Evolutionary conservation across 2,888 invertebrate genomes (phyloP), one percentile per base, ranked within the genome.

Genomic region (Chrysopilus asiliformis): DNA sequence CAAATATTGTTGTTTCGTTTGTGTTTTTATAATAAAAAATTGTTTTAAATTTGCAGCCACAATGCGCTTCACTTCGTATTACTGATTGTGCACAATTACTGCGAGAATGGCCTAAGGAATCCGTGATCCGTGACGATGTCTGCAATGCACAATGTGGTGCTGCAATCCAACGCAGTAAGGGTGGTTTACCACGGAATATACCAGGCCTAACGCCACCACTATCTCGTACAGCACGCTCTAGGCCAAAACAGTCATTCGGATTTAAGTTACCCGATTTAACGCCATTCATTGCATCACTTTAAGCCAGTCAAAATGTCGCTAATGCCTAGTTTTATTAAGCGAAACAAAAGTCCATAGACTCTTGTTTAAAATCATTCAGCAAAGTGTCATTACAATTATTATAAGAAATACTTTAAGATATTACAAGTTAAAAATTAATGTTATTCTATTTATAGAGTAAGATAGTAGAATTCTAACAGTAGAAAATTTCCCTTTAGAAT

Each of bases 121-220:
- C 81, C 0, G 79, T 90, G 27, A 60, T 82, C 15, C 71, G 79
- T 3, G 91, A 91, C 54, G 85, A 86, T 56, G 86, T 90, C 10
- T 91, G 91, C 64, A 79, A 84, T 13, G 84, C 87, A 3, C 90
- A 91, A 63, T 91, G 91, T 57, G 84, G 85, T 27, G 79, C 80
- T 50, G 68, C 79, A 10, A 61, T 79, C 15, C 65, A 67, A 26
- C 65, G 61, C 22, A 58, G 57, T 32, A 34, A 40, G 19, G 34
- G 41, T 27, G 40, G 34, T 18, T 31, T 32, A 5, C 25, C 27
- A 40, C 39, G 30, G 32, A 30, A 17, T 31, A 58, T 53, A 18
- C 43, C 48, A 15, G 56, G 51, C 20, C 46, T 56, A n/a, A 43
- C 49, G 15, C 53, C 58, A 37, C 49, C 56, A 32, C 55, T 57